Percentiles rank a stretch among this genome's conserved stretches.
phyloP scores from a whole-genome alignment of 2,113 vertebrate species.

The Meriones unguiculatus region DNA sequence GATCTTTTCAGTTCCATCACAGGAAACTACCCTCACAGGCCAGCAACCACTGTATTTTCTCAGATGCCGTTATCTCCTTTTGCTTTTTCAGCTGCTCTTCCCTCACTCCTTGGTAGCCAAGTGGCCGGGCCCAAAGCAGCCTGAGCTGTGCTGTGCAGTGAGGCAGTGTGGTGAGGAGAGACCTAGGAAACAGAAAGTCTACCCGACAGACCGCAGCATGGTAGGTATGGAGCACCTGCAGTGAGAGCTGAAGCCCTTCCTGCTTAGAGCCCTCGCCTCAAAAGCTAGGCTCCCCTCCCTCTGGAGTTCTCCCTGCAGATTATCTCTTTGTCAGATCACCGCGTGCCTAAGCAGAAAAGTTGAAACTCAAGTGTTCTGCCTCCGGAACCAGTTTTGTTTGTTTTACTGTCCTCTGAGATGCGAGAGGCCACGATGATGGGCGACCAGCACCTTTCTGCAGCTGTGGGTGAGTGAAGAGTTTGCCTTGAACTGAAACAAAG shows the following conservation, averaged over 20 bases:
- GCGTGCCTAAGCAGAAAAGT: background rate
- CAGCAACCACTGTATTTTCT: background rate
- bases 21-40: background rate
- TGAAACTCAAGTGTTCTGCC: slow-evolving; percentile 5
- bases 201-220: background rate
- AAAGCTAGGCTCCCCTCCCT: background rate
- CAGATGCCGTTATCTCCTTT: background rate
- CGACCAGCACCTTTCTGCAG: background rate
- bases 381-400: background rate
- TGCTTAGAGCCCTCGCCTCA: background rate
- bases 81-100: background rate
- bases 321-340: background rate
- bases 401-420: background rate
- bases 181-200: background rate
- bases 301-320: background rate
- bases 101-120: background rate
- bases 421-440: background rate
- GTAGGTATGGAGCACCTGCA: background rate
- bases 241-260: background rate
- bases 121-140: background rate
- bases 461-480: background rate
- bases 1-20: background rate
- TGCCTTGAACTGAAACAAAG: slow-evolving; percentile 4
- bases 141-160: background rate
- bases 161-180: background rate